A percentile compares a stretch with the other conserved stretches of the same genome.
phyloP scores from a whole-genome alignment of 2,797 vertebrate genomes.

The Phoebastria nigripes region DNA sequence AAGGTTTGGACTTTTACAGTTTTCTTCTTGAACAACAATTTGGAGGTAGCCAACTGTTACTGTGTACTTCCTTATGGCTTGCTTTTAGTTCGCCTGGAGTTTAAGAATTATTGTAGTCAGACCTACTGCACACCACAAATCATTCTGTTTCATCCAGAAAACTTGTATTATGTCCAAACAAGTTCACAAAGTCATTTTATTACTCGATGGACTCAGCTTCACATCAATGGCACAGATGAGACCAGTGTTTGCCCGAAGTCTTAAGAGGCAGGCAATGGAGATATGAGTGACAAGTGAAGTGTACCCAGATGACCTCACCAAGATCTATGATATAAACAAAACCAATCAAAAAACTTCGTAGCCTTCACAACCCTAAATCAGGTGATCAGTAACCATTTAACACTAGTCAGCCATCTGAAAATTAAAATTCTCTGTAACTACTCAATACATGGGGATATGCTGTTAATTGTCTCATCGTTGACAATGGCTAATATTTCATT shows the following conservation, averaged over 20 bases:
- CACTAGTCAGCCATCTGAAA: neutral
- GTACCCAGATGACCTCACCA: neutral
- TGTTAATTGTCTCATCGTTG: neutral
- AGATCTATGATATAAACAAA: neutral
- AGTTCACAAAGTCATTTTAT: neutral
- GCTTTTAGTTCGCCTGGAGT: neutral
- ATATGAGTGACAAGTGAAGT: neutral
- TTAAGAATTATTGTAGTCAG: neutral
- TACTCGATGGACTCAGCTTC: neutral
- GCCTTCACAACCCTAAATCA: neutral
- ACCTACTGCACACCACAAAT: neutral
- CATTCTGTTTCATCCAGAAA: neutral
- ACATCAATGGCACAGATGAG: neutral
- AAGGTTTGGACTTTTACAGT: neutral
- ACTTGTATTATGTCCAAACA: neutral
- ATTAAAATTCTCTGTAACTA: neutral
- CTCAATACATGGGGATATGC: fast-evolving
- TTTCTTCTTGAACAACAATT: neutral
- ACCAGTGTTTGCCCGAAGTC: neutral
- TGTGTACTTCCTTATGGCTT: neutral
- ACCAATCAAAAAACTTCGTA: neutral
- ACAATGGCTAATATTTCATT: neutral
- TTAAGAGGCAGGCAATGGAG: neutral
- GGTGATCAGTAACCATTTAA: neutral
- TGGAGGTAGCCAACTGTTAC: neutral